These are phyloP conservation scores for Corbicula japonica DNA, from an alignment of 2,888 invertebrate species.

Conservation along the genomic window DNA sequence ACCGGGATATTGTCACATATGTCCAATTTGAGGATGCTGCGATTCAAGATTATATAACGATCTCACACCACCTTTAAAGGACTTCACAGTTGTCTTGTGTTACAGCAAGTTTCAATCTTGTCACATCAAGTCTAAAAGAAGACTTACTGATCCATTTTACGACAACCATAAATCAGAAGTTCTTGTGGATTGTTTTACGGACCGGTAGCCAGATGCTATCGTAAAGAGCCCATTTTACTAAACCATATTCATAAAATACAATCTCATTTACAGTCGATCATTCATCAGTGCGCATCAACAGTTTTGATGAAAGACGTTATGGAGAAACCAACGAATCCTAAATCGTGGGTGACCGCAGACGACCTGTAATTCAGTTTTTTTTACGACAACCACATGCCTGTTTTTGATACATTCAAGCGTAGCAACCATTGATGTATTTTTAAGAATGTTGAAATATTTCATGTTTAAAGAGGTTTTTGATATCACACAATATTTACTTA, in stretches of 20 bases:
- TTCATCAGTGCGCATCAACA: constrained; percentile 24
- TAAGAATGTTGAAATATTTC: no score
- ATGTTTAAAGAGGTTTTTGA: no score
- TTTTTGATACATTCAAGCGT: no score
- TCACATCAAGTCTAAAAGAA: constrained; percentile 20
- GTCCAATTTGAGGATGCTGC: no score
- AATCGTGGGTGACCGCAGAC: neutral
- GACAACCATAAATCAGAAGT: constrained; percentile 19
- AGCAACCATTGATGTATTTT: no score
- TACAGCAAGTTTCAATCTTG: no score
- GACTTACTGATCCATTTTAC: constrained; percentile 25
- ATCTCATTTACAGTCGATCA: constrained; percentile 24
- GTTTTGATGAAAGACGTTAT: constrained; percentile 17
- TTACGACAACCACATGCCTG: no score
- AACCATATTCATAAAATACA: constrained; percentile 12
- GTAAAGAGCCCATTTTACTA: neutral
- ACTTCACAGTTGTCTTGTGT: no score
- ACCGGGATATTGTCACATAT: no score
- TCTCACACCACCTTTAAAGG: no score
- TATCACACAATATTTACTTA: no score
- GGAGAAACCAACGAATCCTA: constrained; percentile 14
- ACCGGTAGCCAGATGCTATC: constrained; percentile 16
- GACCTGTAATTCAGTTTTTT: constrained; percentile 13
- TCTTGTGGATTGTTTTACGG: neutral
- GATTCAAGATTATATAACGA: no score